Evolutionary conservation across 2,113 vertebrate genomes (phyloP).

Genomic region (Natator depressus): DNA sequence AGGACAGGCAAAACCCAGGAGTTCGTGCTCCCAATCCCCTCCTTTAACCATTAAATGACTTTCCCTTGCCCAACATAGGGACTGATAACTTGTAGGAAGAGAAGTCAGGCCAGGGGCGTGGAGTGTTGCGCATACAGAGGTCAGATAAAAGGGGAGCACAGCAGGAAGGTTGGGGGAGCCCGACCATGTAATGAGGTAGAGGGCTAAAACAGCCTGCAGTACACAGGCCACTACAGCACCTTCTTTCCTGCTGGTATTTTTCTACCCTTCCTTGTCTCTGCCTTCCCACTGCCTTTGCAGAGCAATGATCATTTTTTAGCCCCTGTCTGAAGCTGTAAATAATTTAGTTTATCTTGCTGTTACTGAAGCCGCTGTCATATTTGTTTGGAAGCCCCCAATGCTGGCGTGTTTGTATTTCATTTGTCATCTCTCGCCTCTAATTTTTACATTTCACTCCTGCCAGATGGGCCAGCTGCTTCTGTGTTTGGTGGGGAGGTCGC

Average conservation of each 20-base stretch:
- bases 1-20: neutral
- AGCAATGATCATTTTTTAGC: neutral
- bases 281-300: neutral
- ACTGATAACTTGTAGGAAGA: neutral
- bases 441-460: neutral
- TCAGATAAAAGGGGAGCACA: neutral
- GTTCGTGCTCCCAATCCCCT: neutral
- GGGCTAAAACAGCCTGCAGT: neutral
- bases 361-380: slow-evolving; percentile 20
- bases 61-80: neutral
- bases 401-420: slow-evolving; percentile 22
- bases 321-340: slow-evolving; percentile 43
- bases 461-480: slow-evolving; percentile 13
- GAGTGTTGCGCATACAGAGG: neutral
- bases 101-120: neutral
- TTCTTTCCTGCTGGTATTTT: neutral
- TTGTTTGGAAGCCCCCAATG: neutral
- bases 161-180: neutral
- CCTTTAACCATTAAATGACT: neutral
- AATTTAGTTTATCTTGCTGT: slow-evolving; percentile 46
- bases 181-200: neutral
- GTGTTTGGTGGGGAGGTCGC: neutral
- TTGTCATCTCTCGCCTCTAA: slow-evolving; percentile 23
- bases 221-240: neutral
- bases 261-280: neutral